Evolutionary conservation across 2,113 vertebrate genomes (phyloP), one percentile per base, ranked within the genome.

Genomic region (Chlorodrepanis virens): DNA sequence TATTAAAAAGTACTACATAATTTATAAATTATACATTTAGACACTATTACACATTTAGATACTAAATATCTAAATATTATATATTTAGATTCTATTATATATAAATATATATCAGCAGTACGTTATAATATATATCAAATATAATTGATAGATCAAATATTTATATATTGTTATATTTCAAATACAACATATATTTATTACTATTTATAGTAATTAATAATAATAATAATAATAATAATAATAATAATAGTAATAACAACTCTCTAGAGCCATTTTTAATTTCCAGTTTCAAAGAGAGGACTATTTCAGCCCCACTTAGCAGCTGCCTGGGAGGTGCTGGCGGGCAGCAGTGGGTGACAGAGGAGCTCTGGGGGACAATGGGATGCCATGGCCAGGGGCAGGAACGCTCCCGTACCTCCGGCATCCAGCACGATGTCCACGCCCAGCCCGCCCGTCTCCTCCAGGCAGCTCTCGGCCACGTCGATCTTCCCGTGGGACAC

Each of bases 401-500:
- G 45, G 19, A 12, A 1, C 6, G 11, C 31, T 4, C 27, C 1
- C 2, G 15, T n/a, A 88, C 85, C 99, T 99, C 99, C 99, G 60
- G 98, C 98, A 89, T 99, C 99, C 29, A 99, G 84, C 17, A 99
- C 97, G 31, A 99, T 98, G 83, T 99, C 99, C 75, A 99, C 98
- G 70, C 99, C 99, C 50, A 99, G 98, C 83, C 99, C 99, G 28
- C 99, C 99, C 0, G 99, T 99, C 97, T 99, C 99, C 97, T 99
- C 99, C 96, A 99, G 89, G 79, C 99, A 99, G 49, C 97, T 98
- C 27, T 99, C 98, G 61, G 99, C 98, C 84, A 99, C 93, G 22
- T 98, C 98, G 6, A 97, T 96, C 68, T 98, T 98, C 23, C 97
- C 92, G 21, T 97, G 98, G 54, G 97, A 98, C 29, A 98, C 89